Evolutionary conservation across 2,113 vertebrate genomes (phyloP), one percentile per base, ranked within the genome.

Genomic region (Sprattus sprattus): DNA sequence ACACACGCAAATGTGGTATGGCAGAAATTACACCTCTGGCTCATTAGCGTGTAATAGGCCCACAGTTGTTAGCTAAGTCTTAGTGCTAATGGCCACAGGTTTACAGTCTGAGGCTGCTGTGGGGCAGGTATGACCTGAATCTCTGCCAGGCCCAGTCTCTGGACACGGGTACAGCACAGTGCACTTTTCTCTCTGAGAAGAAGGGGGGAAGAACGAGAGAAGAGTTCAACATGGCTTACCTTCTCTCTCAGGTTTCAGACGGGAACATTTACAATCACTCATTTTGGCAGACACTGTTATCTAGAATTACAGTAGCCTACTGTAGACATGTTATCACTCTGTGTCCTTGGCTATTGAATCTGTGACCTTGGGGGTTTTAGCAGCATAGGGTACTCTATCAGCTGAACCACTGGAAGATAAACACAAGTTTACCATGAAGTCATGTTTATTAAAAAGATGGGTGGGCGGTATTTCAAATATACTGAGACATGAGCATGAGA

Each of bases 61-160:
- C 82, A n/a, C 80, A 67, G 45, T 85, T 7, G 28, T 84, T 82
- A 50, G 49, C 46, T 50, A 15, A 44, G 80, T 16, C 47, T 39
- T 44, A 32, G n/a, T 6, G 54, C 81, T 92, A 91, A 94, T 89
- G 90, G 85, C 83, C 87, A 87, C 28, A 16, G 82, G 89, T 91
- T 90, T 91, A 89, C 89, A 81, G 85, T 82, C 86, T 71, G 78
- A 54, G 46, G 75, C 32, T 80, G 2, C 86, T 83, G 83, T 15
- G 71, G 25, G 71, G 28, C 10, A 78, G 71, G 54, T 22, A 60
- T 60, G 54, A 60, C 54, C 54, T 60, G 20, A 60, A 18, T 60
- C 54, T 6, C 18, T 5, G 54, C 20, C 54, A 22, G 22, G 54
- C 1, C 54, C 54, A 60, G 54, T 60, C 2, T 52, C 54, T 60